phyloP scores from a whole-genome alignment of 2,888 invertebrate species.

The Abrostola tripartita region DNA sequence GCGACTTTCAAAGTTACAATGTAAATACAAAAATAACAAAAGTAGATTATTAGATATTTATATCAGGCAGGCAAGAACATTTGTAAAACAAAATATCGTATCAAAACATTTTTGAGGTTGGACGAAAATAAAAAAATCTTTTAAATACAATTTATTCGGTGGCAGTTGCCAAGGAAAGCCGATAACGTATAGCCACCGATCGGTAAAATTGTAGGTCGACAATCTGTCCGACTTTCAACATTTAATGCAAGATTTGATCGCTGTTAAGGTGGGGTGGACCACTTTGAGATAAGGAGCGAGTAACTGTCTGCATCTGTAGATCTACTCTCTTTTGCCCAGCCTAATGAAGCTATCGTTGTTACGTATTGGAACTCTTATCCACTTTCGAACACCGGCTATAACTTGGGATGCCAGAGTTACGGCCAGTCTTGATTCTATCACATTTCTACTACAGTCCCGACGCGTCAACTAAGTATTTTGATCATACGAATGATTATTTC shows the following conservation, averaged over 20 bases:
- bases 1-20: constrained; percentile 17
- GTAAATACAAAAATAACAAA: constrained; percentile 11
- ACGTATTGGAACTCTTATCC: constrained; percentile 22
- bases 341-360: constrained; percentile 44
- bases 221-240: constrained; percentile 56
- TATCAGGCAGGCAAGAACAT: constrained; percentile 22
- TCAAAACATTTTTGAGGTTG: constrained; percentile 42
- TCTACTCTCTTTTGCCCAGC: constrained; percentile 18
- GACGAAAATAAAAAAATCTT: constrained; percentile 50
- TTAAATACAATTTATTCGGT: constrained; percentile 48
- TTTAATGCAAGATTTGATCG: constrained; percentile 51
- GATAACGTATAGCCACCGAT: constrained; percentile 54
- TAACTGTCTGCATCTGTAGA: constrained; percentile 46
- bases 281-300: constrained; percentile 48
- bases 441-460: not conserved
- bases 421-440: not conserved
- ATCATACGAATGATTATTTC: not conserved
- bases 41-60: constrained; percentile 42
- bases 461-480: not conserved
- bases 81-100: constrained; percentile 38
- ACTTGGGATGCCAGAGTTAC: constrained; percentile 5
- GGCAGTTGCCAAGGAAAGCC: constrained; percentile 54
- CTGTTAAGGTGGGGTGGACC: constrained; percentile 36
- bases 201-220: constrained; percentile 58
- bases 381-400: constrained; percentile 34